Percentiles rank a stretch among this genome's conserved stretches.
Conservation (phyloP, 2,797 vertebrate genomes). For the Tinamus major region DNA sequence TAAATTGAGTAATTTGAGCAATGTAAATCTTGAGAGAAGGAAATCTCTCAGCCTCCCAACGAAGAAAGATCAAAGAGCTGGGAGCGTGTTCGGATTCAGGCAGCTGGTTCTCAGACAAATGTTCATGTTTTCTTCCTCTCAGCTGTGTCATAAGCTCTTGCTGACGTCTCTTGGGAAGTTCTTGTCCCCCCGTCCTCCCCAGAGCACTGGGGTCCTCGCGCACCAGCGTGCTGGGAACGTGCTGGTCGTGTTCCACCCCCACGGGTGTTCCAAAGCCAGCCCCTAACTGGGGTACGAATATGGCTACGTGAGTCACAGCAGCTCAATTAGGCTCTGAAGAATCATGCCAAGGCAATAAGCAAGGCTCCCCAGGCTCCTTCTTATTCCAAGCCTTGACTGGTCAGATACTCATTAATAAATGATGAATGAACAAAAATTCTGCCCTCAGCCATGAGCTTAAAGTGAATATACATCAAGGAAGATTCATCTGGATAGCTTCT, state of each 20-base stretch:
- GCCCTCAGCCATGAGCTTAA: not conserved
- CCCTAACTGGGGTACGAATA: not conserved
- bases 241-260: not conserved
- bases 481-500: constrained; percentile 4
- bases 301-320: not conserved
- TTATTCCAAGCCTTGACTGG: not conserved
- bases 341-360: not conserved
- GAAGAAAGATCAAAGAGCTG: not conserved
- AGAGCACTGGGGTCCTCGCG: accelerated
- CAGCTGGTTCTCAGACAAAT: not conserved
- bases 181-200: not conserved
- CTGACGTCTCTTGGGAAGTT: not conserved
- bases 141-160: not conserved
- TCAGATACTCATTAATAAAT: not conserved
- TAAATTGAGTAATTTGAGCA: too few species aligned
- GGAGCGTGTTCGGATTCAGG: not conserved
- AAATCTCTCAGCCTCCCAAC: not conserved
- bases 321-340: not conserved
- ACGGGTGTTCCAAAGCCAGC: not conserved
- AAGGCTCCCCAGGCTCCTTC: not conserved
- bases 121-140: accelerated
- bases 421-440: not conserved
- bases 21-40: not conserved
- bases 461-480: not conserved
- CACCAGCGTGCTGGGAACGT: not conserved